Evolutionary conservation across 2,113 vertebrate genomes (phyloP), one percentile per base, ranked within the genome.

Genomic region (Nothoprocta pentlandii): DNA sequence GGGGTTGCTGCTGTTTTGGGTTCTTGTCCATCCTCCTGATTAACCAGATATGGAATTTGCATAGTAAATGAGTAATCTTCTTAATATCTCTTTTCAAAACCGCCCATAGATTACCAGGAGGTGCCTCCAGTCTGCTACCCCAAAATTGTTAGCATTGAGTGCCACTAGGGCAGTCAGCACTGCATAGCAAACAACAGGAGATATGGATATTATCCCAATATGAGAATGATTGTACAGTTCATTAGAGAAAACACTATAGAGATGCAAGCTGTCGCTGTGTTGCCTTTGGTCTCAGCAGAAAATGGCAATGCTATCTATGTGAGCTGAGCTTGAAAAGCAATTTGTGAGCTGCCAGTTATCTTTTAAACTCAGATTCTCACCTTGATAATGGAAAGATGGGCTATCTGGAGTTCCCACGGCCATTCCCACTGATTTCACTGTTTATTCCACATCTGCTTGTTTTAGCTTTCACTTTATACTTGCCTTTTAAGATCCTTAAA

Each of bases 341-440:
- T 87, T 89, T 82, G 28, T 25, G 17, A 39, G 58, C 34, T 46
- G 5, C 2, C 0, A 34, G 19, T 53, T 89, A 56, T 39, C 42
- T 82, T 26, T 17, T 69, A 73, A 80, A 76, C 32, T 21, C 25
- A 44, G 12, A 77, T 53, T 93, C 54, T 53, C 49, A 90, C 44
- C 71, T 87, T 66, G 14, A 23, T 69, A 73, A 80, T n/a, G 49
- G 44, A 77, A 91, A 12, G 41, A 79, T 0, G 3, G 28, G 22
- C 26, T 41, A 74, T 30, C n/a, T 0, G 0, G 2, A 0, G 0
- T 44, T 82, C 74, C n/a, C 0, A 1, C 47, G 59, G 58, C n/a
- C 59, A 82, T 77, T 87, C 49, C 63, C 41, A 76, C 5, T 6
- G 42, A 44, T 39, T 46, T 90, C 34, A 21, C 34, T 89, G 44